Conservation (phyloP, 1,140 invertebrate species). For the Hycleus cichorii region DNA sequence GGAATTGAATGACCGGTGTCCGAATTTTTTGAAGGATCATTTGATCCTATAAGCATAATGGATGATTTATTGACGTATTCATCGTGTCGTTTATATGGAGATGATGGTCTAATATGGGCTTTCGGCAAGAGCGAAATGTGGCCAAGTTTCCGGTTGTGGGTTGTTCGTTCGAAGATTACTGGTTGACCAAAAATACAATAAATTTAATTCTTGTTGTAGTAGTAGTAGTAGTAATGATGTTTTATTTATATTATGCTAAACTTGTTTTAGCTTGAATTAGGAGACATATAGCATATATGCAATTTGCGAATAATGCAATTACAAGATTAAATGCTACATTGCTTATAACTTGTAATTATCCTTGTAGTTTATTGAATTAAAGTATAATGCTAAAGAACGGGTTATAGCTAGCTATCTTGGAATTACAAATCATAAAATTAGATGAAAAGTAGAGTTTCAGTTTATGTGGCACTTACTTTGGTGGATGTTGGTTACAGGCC, state of each 20-base stretch:
- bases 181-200: constrained; percentile 12
- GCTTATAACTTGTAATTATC: constrained; percentile 20
- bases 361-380: constrained; percentile 21
- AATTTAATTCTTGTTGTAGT: constrained; percentile 5
- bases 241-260: background rate
- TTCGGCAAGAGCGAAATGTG: constrained; percentile 17
- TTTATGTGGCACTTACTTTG: constrained; percentile 20
- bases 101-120: constrained; percentile 8
- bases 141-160: constrained; percentile 8
- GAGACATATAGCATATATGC: constrained; percentile 17
- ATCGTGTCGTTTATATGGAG: constrained; percentile 15
- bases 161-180: constrained; percentile 7
- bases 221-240: constrained; percentile 1
- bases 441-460: constrained; percentile 24
- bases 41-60: constrained; percentile 26
- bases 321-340: constrained; percentile 20
- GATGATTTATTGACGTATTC: constrained; percentile 18
- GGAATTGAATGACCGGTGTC: constrained; percentile 11
- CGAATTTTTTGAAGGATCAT: constrained; percentile 30
- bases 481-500: constrained; percentile 14
- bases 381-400: constrained; percentile 7
- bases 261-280: too few species aligned
- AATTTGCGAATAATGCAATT: constrained; percentile 18
- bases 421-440: constrained; percentile 26
- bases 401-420: constrained; percentile 17